Base-by-base conservation (phyloP, 2,113 vertebrate genomes). In the Scomber scombrus region DNA sequence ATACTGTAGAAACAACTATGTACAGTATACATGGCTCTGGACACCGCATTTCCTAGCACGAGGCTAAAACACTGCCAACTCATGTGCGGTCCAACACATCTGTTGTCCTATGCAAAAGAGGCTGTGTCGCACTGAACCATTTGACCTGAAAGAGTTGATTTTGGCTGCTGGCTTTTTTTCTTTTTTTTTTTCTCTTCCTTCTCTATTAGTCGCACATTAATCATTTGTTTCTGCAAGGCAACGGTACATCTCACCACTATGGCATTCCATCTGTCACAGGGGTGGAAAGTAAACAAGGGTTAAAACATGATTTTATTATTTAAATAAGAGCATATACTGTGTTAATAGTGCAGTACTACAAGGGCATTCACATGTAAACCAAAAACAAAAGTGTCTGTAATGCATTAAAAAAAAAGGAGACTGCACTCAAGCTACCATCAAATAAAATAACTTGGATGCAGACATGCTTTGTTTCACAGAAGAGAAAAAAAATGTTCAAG, bases 401-500 rank as follows among this genome's bases (percentile, higher is more conserved):
- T 85, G 75, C 93, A 93, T 91, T 64, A 75, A 89, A 91, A 66
- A 45, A 50, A 51, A 66, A 50, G 34, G 21, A 73, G 66, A 85
- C 67, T 83, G 84, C 83, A 89, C 84, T 81, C 76, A 89, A 94
- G 82, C 69, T 78, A 90, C 66, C 78, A 16, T 90, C 78, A 93
- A 94, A 93, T 89, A 62, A 93, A 87, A 93, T 86, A 84, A 94
- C 91, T 80, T 88, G 26, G 84, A 93, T 88, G 85, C 75, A 79
- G 91, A 93, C 80, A 92, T 77, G 67, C 70, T 81, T 94, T 64
- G 71, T 92, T 96, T 94, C 90, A 91, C 93, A 95, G 91, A 61
- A 92, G 93, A 94, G 94, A 88, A 95, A 94, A 95, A 89, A n/a
- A 49, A 93, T 89, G 91, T 93, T 96, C 96, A 97, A 98, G 97